Evolutionary conservation across 2,888 invertebrate species (phyloP).

Genomic region (Chloromyia formosa): DNA sequence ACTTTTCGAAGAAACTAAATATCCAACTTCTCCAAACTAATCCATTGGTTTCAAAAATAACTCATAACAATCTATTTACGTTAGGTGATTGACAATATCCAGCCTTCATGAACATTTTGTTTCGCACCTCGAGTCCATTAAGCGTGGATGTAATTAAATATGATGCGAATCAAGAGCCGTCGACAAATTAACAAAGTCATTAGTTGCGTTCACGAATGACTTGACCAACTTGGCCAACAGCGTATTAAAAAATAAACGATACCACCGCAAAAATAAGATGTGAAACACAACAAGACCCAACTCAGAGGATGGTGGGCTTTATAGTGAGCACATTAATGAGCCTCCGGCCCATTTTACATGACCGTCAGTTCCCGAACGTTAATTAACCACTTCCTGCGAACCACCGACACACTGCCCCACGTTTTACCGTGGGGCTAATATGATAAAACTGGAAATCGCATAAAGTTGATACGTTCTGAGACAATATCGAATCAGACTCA

Average conservation of each 20-base stretch:
- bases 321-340: constrained; percentile 8
- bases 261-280: background rate
- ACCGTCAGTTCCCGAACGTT: background rate
- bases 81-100: background rate
- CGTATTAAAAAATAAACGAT: background rate
- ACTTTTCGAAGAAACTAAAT: no score
- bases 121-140: background rate
- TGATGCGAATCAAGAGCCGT: background rate
- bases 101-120: background rate
- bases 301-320: background rate
- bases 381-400: constrained; percentile 17
- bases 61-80: background rate
- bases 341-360: background rate
- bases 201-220: background rate
- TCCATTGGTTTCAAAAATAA: no score
- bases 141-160: background rate
- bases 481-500: no score
- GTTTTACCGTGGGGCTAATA: no score
- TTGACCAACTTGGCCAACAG: background rate
- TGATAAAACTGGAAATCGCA: no score
- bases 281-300: background rate
- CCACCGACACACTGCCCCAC: background rate
- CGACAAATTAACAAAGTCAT: background rate
- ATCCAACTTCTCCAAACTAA: no score
- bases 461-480: no score